A percentile compares a stretch with the other conserved stretches of the same genome.
Conservation (phyloP, 2,113 vertebrate species). For the Seriola rivoliana region DNA sequence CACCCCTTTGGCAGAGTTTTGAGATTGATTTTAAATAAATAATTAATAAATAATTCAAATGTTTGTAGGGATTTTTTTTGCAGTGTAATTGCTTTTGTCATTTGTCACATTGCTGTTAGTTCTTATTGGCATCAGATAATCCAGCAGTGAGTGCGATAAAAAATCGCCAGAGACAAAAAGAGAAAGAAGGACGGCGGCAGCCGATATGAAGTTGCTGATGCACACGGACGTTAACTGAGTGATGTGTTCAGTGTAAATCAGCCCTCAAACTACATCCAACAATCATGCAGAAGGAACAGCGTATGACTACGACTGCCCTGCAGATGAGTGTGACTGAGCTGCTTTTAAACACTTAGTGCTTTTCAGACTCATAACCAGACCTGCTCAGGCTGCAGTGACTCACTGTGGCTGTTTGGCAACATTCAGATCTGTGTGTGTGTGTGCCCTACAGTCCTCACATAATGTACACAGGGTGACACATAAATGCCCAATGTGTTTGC, state of each 20-base stretch:
- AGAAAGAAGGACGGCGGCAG: background rate
- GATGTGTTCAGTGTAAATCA: slow-evolving; percentile 28
- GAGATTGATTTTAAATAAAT: background rate
- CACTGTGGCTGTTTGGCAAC: slow-evolving; percentile 17
- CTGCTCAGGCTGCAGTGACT: slow-evolving; percentile 41
- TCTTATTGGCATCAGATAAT: background rate
- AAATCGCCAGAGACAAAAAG: background rate
- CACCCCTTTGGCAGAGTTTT: background rate
- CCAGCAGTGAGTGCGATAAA: background rate
- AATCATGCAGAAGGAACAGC: background rate
- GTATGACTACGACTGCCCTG: background rate
- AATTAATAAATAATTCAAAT: no score
- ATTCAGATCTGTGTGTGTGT: slow-evolving; percentile 36
- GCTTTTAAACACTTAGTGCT: slow-evolving; percentile 33
- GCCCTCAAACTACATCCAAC: slow-evolving; percentile 19
- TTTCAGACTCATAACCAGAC: background rate
- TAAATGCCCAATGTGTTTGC: no score
- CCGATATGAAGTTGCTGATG: slow-evolving; percentile 26
- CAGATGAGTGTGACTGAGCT: slow-evolving; percentile 30
- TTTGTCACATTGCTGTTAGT: background rate
- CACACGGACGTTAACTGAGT: slow-evolving; percentile 17
- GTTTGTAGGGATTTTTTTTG: background rate
- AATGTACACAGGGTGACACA: background rate
- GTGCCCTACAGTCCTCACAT: background rate
- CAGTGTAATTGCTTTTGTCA: background rate